phyloP scores from a whole-genome alignment of 2,888 invertebrate genomes.

The Listrodromus nycthemerus region DNA sequence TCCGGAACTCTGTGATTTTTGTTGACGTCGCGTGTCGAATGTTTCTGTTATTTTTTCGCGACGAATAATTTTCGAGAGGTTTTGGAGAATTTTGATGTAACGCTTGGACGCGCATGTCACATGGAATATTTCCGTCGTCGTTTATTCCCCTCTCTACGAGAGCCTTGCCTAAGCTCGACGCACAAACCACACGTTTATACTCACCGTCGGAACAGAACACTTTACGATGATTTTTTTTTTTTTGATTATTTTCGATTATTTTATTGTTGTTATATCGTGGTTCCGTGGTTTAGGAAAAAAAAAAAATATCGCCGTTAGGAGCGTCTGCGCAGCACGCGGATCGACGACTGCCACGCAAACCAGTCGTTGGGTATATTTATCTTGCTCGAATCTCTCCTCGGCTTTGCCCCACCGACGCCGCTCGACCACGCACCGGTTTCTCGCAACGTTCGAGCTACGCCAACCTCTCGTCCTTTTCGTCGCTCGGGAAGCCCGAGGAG shows the following conservation, averaged over 20 bases:
- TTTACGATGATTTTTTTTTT: not conserved
- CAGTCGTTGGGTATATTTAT: constrained; percentile 61
- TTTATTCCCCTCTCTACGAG: not conserved
- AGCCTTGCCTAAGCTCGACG: not conserved
- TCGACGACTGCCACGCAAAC: constrained; percentile 51
- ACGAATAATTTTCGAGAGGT: not conserved
- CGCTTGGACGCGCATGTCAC: not conserved
- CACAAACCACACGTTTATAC: constrained; percentile 32
- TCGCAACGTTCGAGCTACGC: not conserved
- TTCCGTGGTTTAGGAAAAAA: not conserved
- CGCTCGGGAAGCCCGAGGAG: not conserved
- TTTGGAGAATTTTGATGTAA: constrained; percentile 23
- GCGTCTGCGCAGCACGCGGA: constrained; percentile 38
- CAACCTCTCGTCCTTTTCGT: not conserved
- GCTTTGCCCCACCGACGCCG: constrained; percentile 51
- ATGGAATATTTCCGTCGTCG: constrained; percentile 15
- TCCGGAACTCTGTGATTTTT: not conserved
- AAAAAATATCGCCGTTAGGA: constrained; percentile 3
- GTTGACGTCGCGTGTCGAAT: too few species aligned
- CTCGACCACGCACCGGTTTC: constrained; percentile 26
- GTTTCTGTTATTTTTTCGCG: not conserved
- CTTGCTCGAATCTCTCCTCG: constrained; percentile 49
- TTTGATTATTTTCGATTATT: not conserved
- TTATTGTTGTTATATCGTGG: too few species aligned
- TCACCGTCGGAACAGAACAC: constrained; percentile 30